Evolutionary conservation across 2,797 vertebrate genomes (phyloP).

Genomic region (Menidia menidia): DNA sequence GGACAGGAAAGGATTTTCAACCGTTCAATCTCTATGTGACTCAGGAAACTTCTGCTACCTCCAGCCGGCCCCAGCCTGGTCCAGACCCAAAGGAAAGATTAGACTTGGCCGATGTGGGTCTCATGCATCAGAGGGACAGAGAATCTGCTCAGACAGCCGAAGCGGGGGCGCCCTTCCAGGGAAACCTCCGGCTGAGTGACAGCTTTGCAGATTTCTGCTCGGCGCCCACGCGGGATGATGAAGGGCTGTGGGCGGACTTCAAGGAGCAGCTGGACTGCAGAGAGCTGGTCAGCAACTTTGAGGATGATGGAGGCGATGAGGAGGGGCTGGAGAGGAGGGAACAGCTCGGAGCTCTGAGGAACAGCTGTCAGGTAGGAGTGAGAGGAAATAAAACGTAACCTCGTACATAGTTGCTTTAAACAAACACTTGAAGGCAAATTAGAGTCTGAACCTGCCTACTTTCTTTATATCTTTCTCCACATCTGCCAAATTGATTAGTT

Average conservation of each 20-base stretch:
- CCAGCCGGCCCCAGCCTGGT: constrained; percentile 48
- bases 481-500: too few relatives aligned
- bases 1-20: constrained; percentile 20
- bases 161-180: constrained; percentile 48
- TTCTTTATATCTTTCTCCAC: too few relatives aligned
- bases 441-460: too few relatives aligned
- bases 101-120: constrained; percentile 29
- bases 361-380: constrained; percentile 71
- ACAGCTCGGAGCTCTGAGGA: constrained; percentile 28
- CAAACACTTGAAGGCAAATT: too few relatives aligned
- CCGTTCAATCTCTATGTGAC: constrained; percentile 27
- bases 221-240: constrained; percentile 84
- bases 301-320: constrained; percentile 77
- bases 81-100: constrained; percentile 34
- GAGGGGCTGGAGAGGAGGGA: constrained; percentile 76
- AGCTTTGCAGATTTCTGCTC: constrained; percentile 97
- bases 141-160: constrained; percentile 21
- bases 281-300: constrained; percentile 75
- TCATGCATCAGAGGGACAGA: constrained; percentile 23
- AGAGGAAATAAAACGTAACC: constrained; percentile 1
- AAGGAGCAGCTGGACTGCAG: constrained; percentile 83
- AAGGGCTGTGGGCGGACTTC: constrained; percentile 87
- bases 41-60: constrained; percentile 75
- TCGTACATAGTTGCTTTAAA: neutral
- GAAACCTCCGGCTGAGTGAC: constrained; percentile 86